phyloP scores from a whole-genome alignment of 1,140 invertebrate species.

The Pseudachorutes palmiensis region DNA sequence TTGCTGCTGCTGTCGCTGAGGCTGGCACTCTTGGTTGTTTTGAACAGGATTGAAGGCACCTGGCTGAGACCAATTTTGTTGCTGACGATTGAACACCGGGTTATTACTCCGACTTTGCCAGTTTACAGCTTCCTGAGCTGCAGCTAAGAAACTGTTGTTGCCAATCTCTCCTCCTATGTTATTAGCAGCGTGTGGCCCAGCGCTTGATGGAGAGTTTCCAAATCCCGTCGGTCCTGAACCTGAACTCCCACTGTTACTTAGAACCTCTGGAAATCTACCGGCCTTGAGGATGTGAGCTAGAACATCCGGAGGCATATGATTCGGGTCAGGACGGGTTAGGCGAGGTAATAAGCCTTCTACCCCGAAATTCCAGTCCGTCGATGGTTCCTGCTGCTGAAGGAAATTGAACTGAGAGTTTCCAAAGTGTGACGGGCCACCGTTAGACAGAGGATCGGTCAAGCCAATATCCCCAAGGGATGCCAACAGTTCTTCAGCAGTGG shows the following conservation, averaged over 20 bases:
- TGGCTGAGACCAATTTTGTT: not conserved
- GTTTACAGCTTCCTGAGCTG: not conserved
- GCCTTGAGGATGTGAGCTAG: slow-evolving; percentile 24
- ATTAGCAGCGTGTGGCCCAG: no score
- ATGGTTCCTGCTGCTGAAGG: not conserved
- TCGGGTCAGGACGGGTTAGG: slow-evolving; percentile 24
- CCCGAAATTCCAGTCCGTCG: slow-evolving; percentile 3
- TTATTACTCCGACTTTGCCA: not conserved
- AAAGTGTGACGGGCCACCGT: not conserved
- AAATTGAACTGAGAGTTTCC: not conserved
- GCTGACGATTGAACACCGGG: not conserved
- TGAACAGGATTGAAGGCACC: not conserved
- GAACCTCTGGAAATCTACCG: slow-evolving; percentile 13
- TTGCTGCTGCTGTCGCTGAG: not conserved
- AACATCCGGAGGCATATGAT: slow-evolving; percentile 31
- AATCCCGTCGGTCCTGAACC: no score
- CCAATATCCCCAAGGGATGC: not conserved
- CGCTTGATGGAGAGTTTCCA: no score
- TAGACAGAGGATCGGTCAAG: not conserved
- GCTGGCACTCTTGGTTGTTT: not conserved
- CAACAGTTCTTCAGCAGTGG: not conserved
- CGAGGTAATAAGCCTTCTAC: slow-evolving; percentile 24
- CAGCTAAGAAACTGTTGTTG: no score
- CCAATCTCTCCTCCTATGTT: no score
- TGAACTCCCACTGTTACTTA: no score